A percentile compares a stretch with the other conserved stretches of the same genome.
phyloP scores from a whole-genome alignment of 2,797 vertebrate genomes.

The Chloroceryle amazona region DNA sequence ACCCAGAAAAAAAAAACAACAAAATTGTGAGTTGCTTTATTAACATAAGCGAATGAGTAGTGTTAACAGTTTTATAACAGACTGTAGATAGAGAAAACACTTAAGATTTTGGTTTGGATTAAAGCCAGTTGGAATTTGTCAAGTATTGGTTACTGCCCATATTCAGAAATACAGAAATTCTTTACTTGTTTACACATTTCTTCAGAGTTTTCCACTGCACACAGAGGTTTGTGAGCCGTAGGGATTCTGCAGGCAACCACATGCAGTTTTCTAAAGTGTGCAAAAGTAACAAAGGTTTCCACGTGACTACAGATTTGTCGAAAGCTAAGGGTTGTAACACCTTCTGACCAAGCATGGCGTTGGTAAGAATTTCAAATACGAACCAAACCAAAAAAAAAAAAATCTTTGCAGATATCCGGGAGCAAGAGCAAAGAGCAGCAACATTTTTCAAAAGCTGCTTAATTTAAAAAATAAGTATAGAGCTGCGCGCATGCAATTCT shows the following conservation, averaged over 20 bases:
- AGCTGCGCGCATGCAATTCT: not conserved
- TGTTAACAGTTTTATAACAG: not conserved
- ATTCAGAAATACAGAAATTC: not conserved
- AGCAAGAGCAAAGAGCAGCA: not conserved
- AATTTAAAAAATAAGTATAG: slow-evolving; percentile 24
- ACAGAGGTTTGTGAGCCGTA: not conserved
- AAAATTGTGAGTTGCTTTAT: not conserved
- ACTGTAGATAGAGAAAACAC: not conserved
- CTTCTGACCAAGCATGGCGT: not conserved
- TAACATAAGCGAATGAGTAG: not conserved
- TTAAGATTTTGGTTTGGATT: not conserved
- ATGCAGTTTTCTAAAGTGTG: not conserved
- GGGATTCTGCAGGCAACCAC: not conserved
- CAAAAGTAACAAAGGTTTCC: not conserved
- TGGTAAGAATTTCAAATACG: not conserved
- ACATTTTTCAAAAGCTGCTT: not conserved
- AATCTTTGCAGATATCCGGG: not conserved
- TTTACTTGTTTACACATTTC: not conserved
- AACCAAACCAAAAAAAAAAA: not conserved
- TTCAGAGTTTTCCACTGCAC: not conserved
- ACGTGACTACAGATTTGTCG: not conserved
- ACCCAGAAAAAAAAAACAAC: not conserved
- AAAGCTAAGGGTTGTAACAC: not conserved
- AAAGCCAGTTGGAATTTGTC: not conserved
- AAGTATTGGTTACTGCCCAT: not conserved